Evolutionary conservation across 2,113 vertebrate genomes (phyloP).

Genomic region (Carassius carassius): DNA sequence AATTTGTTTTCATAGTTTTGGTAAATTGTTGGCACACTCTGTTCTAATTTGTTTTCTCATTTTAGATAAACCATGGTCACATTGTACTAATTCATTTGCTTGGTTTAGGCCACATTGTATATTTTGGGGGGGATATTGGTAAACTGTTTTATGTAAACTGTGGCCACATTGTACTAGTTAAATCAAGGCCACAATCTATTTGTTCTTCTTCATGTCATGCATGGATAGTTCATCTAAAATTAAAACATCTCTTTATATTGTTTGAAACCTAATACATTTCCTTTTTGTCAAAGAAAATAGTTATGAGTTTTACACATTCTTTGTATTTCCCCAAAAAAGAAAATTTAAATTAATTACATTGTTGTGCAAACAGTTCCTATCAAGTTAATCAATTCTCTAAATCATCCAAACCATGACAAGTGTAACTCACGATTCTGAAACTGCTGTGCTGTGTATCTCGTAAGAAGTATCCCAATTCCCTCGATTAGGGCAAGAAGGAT

Average conservation of each 20-base stretch:
- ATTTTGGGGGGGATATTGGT: neutral
- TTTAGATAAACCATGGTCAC: neutral
- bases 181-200: neutral
- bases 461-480: slow-evolving; percentile 86
- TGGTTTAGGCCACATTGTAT: neutral
- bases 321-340: neutral
- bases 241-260: neutral
- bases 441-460: slow-evolving; percentile 86
- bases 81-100: neutral
- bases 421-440: slow-evolving; percentile 85
- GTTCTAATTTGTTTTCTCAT: neutral
- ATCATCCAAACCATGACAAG: neutral
- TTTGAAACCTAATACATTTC: neutral
- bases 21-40: no score
- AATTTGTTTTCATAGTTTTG: no score
- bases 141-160: neutral
- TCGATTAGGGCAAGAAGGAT: slow-evolving; percentile 87
- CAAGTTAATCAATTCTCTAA: neutral
- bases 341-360: neutral
- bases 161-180: neutral
- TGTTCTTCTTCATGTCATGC: neutral
- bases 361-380: neutral
- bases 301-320: neutral
- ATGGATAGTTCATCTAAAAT: neutral
- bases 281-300: neutral